Evolutionary conservation across 2,113 vertebrate species (phyloP).

Genomic region (Delphinapterus leucas): DNA sequence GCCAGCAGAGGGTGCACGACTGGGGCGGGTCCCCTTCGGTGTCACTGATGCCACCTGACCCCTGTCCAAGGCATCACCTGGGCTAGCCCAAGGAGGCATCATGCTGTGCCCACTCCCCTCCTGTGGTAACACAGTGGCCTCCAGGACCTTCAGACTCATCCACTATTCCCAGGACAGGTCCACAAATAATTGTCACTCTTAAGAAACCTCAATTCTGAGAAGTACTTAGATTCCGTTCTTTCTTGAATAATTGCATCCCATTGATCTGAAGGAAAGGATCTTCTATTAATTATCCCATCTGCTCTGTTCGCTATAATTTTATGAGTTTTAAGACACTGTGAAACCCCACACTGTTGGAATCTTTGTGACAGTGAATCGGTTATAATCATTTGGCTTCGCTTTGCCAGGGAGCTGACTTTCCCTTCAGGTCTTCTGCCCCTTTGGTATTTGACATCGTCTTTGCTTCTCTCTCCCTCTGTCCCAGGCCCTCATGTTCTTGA

Average conservation of each 20-base stretch:
- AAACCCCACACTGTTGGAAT: background rate
- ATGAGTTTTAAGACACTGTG: background rate
- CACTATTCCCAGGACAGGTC: background rate
- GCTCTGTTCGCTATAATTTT: no score
- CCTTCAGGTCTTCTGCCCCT: background rate
- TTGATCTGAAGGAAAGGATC: background rate
- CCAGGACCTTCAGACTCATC: background rate
- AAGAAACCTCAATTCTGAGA: background rate
- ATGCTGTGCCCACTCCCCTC: background rate
- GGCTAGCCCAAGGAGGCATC: background rate
- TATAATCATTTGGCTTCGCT: rapidly evolving
- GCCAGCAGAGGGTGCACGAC: background rate
- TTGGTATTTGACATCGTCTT: background rate
- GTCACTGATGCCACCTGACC: background rate
- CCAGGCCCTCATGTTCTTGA: slow-evolving; percentile 90
- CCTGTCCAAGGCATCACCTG: background rate
- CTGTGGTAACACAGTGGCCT: background rate
- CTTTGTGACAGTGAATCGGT: rapidly evolving
- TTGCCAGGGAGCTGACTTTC: background rate
- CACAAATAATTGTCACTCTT: background rate
- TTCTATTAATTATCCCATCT: rapidly evolving
- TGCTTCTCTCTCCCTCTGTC: background rate
- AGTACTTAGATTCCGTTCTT: background rate
- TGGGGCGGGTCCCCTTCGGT: rapidly evolving
- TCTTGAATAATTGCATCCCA: background rate